phyloP scores from a whole-genome alignment of 1,140 invertebrate genomes.

The Sarcophaga bullata region DNA sequence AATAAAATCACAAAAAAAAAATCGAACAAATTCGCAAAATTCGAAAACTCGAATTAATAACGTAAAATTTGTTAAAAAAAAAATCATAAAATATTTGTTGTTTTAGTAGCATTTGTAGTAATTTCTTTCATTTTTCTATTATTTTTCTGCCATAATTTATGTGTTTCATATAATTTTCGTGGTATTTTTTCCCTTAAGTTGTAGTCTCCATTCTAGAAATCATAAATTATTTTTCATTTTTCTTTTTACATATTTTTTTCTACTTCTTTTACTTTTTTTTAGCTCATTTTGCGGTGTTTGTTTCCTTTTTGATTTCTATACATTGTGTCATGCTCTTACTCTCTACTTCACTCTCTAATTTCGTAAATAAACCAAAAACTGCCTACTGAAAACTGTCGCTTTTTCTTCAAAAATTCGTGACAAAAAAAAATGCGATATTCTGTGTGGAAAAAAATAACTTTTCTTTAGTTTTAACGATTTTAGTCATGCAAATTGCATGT shows the following conservation, averaged over 20 bases:
- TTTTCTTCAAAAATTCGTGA: too few relatives aligned
- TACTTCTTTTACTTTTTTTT: neutral
- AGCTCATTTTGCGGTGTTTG: neutral
- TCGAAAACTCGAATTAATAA: neutral
- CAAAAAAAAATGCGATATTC: neutral
- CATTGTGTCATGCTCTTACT: neutral
- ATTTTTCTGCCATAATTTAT: conserved; percentile 11
- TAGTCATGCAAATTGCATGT: conserved; percentile 14
- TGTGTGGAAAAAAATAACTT: neutral
- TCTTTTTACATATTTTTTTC: neutral
- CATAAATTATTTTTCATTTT: neutral
- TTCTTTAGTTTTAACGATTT: neutral
- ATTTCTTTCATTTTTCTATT: neutral
- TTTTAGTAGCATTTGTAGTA: conserved; percentile 12
- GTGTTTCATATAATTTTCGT: neutral
- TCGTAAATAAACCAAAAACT: neutral
- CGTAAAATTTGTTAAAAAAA: neutral
- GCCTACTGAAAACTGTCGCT: conserved; percentile 7
- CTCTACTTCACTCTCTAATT: neutral
- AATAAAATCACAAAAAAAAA: conserved; percentile 35
- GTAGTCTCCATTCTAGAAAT: neutral
- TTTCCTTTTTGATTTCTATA: neutral
- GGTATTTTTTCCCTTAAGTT: neutral
- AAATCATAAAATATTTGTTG: conserved; percentile 21
- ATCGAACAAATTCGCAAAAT: neutral